These are phyloP conservation scores for Antidorcas marsupialis DNA, from an alignment of 2,113 vertebrate genomes.

Conservation along the genomic window DNA sequence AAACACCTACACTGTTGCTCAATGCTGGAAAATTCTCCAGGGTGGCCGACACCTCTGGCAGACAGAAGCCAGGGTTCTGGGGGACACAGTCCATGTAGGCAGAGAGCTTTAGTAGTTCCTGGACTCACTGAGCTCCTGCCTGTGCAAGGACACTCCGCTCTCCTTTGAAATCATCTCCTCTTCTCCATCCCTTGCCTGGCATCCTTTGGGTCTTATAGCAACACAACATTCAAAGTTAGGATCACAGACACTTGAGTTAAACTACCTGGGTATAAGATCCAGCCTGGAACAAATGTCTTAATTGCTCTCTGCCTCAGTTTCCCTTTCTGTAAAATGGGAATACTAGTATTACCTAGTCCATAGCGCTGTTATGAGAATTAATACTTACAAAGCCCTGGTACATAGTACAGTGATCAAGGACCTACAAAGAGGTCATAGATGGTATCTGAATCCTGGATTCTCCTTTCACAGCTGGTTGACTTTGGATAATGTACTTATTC, in stretches of 20 bases:
- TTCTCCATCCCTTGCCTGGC: not conserved
- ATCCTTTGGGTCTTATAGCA: not conserved
- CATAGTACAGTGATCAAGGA: not conserved
- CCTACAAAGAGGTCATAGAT: not conserved
- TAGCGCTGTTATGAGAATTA: not conserved
- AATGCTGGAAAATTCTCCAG: slow-evolving; percentile 54
- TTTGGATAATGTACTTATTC: not conserved
- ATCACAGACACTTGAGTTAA: not conserved
- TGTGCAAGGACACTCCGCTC: not conserved
- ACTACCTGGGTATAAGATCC: not conserved
- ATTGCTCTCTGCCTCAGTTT: not conserved
- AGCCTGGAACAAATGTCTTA: not conserved
- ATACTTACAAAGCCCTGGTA: not conserved
- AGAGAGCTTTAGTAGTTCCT: not conserved
- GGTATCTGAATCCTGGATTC: not conserved
- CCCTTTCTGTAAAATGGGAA: not conserved
- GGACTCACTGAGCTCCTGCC: not conserved
- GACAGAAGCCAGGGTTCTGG: not conserved
- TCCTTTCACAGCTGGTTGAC: not conserved
- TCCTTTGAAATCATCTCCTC: not conserved
- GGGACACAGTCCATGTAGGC: not conserved
- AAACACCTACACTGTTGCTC: slow-evolving; percentile 54
- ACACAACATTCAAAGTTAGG: not conserved
- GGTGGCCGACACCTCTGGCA: not conserved
- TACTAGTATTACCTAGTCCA: not conserved